These are phyloP conservation scores for Glaucidium brasilianum DNA, from an alignment of 2,113 vertebrate genomes.

Conservation along the genomic window DNA sequence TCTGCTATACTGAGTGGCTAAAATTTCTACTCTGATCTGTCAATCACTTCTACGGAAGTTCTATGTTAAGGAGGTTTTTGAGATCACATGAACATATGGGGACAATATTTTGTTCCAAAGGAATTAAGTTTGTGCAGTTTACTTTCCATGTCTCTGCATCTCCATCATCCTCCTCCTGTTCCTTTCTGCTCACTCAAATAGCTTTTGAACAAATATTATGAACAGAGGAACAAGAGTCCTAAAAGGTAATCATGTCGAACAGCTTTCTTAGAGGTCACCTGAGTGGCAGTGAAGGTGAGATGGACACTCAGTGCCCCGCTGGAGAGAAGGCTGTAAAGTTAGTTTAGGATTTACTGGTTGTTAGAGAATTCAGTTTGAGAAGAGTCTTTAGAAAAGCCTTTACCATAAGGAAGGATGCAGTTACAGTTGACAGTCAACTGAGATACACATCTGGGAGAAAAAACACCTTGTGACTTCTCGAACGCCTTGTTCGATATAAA, in stretches of 20 bases:
- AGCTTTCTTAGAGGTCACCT: background rate
- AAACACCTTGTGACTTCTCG: background rate
- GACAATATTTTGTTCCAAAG: background rate
- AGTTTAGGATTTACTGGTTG: background rate
- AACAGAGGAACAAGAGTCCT: background rate
- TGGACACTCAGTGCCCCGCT: background rate
- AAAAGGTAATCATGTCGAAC: background rate
- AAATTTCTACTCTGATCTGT: background rate
- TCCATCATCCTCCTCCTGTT: background rate
- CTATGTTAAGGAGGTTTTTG: background rate
- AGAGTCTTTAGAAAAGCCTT: background rate
- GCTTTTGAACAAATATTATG: background rate
- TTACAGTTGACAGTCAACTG: background rate
- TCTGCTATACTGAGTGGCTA: background rate
- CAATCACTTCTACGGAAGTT: background rate
- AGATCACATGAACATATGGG: background rate
- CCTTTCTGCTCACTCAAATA: background rate
- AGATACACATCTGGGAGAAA: background rate
- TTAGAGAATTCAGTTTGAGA: background rate
- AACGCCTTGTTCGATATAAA: background rate
- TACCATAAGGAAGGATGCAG: background rate
- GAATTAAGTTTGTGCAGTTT: background rate
- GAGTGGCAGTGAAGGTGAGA: background rate
- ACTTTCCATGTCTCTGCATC: background rate
- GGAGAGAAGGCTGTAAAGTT: background rate